A percentile compares a stretch with the other conserved stretches of the same genome.
Conservation (phyloP, 2,113 vertebrate species). For the Alectura lathami region DNA sequence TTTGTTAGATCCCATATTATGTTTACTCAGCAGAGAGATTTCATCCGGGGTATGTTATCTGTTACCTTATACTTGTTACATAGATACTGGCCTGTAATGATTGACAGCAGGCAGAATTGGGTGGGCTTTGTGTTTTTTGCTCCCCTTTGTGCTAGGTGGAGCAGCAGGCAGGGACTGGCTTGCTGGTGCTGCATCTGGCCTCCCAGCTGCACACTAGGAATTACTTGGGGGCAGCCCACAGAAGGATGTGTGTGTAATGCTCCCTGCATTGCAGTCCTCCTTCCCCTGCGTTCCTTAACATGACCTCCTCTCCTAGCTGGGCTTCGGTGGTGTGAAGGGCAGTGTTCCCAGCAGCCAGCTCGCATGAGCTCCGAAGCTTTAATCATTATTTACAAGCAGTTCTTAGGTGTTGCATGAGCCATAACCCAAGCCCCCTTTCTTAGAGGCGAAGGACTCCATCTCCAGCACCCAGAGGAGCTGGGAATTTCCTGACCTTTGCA, state of each 20-base stretch:
- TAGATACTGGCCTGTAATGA: neutral
- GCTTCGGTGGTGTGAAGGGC: neutral
- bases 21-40: neutral
- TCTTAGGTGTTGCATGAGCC: neutral
- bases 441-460: neutral
- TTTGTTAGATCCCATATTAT: neutral
- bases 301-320: neutral
- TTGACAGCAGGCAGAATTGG: neutral
- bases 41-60: neutral
- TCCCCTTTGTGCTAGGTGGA: neutral
- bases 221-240: neutral
- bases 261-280: slow-evolving; percentile 28
- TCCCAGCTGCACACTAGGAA: neutral
- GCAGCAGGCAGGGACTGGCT: no score
- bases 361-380: neutral
- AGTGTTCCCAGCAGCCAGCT: neutral
- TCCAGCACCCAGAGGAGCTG: neutral
- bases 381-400: slow-evolving; percentile 24
- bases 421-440: neutral
- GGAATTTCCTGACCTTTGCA: neutral
- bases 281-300: neutral
- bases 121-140: neutral
- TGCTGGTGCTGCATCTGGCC: neutral
- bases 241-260: neutral
- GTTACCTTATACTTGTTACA: neutral